A percentile compares a stretch with the other conserved stretches of the same genome.
These are phyloP conservation scores for Ptiloglossa arizonensis DNA, from an alignment of 1,140 invertebrate genomes.

Conservation along the genomic window DNA sequence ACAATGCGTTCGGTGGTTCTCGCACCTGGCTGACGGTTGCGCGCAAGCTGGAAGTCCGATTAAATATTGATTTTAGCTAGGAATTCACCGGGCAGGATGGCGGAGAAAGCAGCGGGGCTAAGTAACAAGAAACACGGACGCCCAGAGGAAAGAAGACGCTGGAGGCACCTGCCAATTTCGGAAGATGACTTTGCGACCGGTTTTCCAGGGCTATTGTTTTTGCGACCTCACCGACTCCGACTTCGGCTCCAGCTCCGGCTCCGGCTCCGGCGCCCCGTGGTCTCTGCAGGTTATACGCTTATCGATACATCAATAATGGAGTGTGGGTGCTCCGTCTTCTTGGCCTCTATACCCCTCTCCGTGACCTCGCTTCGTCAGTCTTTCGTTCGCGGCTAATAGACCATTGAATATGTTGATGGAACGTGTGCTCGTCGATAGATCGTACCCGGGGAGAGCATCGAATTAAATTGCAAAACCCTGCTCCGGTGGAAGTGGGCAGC, in stretches of 20 bases:
- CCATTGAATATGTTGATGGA: slow-evolving; percentile 70
- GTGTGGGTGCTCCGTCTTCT: slow-evolving; percentile 52
- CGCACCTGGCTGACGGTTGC: slow-evolving; percentile 67
- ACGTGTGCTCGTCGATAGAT: slow-evolving; percentile 50
- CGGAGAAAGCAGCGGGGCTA: background rate
- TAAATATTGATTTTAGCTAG: slow-evolving; percentile 72
- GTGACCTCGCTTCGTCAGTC: slow-evolving; percentile 51
- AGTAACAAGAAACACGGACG: slow-evolving; percentile 12
- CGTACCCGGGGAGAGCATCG: slow-evolving; percentile 23
- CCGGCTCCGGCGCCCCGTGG: slow-evolving; percentile 40
- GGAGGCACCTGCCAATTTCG: slow-evolving; percentile 67
- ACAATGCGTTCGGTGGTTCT: slow-evolving; percentile 60
- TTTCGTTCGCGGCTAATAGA: slow-evolving; percentile 58
- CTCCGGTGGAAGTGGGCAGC: slow-evolving; percentile 46
- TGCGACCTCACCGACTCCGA: slow-evolving; percentile 12
- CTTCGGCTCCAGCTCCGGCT: slow-evolving; percentile 6
- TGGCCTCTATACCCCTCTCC: slow-evolving; percentile 17
- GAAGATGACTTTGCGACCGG: slow-evolving; percentile 62
- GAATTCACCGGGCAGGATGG: background rate
- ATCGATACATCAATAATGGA: slow-evolving; percentile 56
- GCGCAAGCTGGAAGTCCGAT: slow-evolving; percentile 52
- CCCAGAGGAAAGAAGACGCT: slow-evolving; percentile 16
- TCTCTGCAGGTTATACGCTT: slow-evolving; percentile 45
- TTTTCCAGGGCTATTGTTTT: slow-evolving; percentile 48
- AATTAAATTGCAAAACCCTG: slow-evolving; percentile 65